Conservation (phyloP, 2,888 invertebrate genomes). For the Macaria notata region DNA sequence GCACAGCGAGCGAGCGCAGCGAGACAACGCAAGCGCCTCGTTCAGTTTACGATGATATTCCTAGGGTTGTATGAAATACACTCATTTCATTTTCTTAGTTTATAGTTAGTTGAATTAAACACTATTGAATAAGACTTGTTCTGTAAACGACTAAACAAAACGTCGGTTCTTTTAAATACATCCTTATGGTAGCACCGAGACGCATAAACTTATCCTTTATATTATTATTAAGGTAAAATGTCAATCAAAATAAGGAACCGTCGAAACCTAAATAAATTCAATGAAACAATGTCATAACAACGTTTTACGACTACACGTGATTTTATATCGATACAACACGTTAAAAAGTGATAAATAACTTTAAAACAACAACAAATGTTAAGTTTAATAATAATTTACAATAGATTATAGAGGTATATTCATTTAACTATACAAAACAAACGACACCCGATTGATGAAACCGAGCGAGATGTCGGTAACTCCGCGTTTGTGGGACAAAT, state of each 20-base stretch:
- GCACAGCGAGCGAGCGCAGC: too few relatives aligned
- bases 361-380: conserved; percentile 56
- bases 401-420: conserved; percentile 42
- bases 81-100: too few relatives aligned
- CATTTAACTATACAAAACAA: conserved; percentile 44
- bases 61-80: too few relatives aligned
- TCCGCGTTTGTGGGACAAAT: too few relatives aligned
- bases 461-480: neutral
- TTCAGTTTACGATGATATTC: too few relatives aligned
- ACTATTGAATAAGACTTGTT: too few relatives aligned
- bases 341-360: conserved; percentile 45
- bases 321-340: conserved; percentile 45
- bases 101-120: too few relatives aligned
- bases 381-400: conserved; percentile 56
- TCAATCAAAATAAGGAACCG: conserved; percentile 36
- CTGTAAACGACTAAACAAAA: too few relatives aligned
- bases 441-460: conserved; percentile 11
- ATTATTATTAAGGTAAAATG: conserved; percentile 35
- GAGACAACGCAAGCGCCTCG: too few relatives aligned
- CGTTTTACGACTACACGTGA: conserved; percentile 49
- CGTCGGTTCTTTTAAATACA: too few relatives aligned
- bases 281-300: conserved; percentile 47
- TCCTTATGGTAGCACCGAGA: conserved; percentile 33
- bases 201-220: conserved; percentile 15
- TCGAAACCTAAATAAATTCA: conserved; percentile 47